Evolutionary conservation across 1,140 invertebrate species (phyloP).

Genomic region (Aphidius gifuensis): DNA sequence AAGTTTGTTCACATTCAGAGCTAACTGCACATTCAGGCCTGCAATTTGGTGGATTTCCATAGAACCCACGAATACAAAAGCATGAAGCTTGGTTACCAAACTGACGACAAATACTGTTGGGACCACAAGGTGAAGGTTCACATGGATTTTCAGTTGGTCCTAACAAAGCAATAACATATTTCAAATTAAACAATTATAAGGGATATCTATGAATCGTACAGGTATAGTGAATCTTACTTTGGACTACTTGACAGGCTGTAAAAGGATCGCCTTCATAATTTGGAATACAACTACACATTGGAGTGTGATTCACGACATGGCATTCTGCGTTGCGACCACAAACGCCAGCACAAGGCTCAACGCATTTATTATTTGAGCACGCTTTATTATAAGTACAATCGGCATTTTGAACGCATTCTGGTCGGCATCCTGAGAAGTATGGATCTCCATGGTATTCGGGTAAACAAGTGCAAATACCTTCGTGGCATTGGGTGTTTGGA

Average conservation of each 20-base stretch:
- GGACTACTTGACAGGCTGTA: constrained; percentile 47
- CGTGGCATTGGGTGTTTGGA: constrained; percentile 48
- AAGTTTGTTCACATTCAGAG: constrained; percentile 73
- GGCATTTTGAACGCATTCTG: constrained; percentile 64
- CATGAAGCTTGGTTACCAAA: constrained; percentile 64
- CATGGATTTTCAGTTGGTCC: constrained; percentile 55
- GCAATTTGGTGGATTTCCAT: constrained; percentile 71
- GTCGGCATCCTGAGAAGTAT: constrained; percentile 46
- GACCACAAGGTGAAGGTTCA: constrained; percentile 67
- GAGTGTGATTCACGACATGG: constrained; percentile 61
- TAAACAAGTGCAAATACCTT: constrained; percentile 50
- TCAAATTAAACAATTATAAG: not conserved
- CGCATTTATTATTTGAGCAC: constrained; percentile 71
- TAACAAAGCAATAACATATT: constrained; percentile 47
- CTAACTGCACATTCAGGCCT: constrained; percentile 73
- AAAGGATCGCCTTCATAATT: constrained; percentile 74
- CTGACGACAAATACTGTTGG: constrained; percentile 71
- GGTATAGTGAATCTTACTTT: constrained; percentile 35
- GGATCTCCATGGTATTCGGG: constrained; percentile 53
- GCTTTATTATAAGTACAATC: constrained; percentile 65
- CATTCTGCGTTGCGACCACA: constrained; percentile 70
- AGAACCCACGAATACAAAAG: constrained; percentile 65
- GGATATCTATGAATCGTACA: not conserved
- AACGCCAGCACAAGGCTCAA: constrained; percentile 69
- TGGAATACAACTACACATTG: constrained; percentile 69